Conservation (phyloP, 2,113 vertebrate genomes). For the Leptocoma aspasia region DNA sequence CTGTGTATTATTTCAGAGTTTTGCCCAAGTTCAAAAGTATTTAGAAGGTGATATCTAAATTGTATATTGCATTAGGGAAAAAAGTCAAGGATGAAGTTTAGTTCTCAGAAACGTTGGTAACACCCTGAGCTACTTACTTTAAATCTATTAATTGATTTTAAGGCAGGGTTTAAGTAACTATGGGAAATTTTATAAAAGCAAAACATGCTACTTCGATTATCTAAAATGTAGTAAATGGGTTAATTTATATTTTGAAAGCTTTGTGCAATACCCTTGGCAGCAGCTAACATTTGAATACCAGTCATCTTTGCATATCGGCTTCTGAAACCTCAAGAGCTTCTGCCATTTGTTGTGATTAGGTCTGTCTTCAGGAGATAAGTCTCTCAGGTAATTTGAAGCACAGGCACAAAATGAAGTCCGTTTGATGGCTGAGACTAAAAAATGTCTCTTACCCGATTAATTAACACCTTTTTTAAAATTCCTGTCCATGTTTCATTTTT, state of each 20-base stretch:
- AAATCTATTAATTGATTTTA: neutral
- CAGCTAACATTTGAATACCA: constrained; percentile 50
- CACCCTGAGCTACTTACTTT: neutral
- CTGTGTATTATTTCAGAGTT: neutral
- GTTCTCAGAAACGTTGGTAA: neutral
- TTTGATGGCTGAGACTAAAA: constrained; percentile 58
- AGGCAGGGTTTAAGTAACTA: neutral
- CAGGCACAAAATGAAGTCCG: constrained; percentile 20
- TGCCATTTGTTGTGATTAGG: constrained; percentile 63
- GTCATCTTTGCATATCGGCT: constrained; percentile 23
- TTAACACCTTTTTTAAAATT: constrained; percentile 43
- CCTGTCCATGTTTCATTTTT: constrained; percentile 4
- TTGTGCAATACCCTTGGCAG: neutral
- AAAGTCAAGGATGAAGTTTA: neutral
- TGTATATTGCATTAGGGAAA: neutral
- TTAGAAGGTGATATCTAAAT: neutral
- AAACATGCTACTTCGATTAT: constrained; percentile 34
- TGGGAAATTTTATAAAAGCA: neutral
- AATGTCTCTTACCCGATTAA: constrained; percentile 55
- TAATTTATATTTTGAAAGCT: constrained; percentile 63
- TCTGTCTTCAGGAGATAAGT: constrained; percentile 70
- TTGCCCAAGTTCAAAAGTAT: neutral
- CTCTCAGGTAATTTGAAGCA: constrained; percentile 61
- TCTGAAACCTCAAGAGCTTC: constrained; percentile 40
- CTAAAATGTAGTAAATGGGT: constrained; percentile 10